Conservation (phyloP, 2,113 vertebrate genomes). For the Ochotona curzoniae region DNA sequence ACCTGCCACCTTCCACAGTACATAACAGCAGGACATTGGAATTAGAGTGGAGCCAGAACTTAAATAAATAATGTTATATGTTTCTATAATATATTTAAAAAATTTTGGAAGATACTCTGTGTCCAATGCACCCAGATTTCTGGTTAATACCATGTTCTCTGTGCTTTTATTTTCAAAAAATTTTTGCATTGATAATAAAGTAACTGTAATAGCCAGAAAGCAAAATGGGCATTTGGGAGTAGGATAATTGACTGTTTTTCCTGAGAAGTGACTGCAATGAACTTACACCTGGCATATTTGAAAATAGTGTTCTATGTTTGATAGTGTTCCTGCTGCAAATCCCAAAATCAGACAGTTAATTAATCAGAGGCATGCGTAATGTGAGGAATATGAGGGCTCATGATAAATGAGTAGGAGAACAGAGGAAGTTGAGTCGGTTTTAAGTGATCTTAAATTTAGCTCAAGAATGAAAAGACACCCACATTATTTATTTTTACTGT, state of each 20-base stretch:
- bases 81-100: not conserved
- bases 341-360: not conserved
- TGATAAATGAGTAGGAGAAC: not conserved
- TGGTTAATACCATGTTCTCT: not conserved
- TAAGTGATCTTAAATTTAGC: not conserved
- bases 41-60: too few species aligned
- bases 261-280: not conserved
- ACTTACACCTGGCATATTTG: not conserved
- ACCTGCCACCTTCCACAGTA: too few species aligned
- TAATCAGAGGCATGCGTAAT: not conserved
- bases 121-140: not conserved
- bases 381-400: constrained; percentile 13
- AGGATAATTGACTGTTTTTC: not conserved
- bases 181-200: constrained; percentile 23
- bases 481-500: not conserved
- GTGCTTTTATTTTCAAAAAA: constrained; percentile 30
- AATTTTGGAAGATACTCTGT: not conserved
- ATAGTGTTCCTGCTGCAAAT: not conserved
- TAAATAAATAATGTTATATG: not conserved
- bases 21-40: too few species aligned
- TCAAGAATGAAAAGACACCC: not conserved
- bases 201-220: not conserved
- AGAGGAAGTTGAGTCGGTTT: not conserved
- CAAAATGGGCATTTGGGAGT: not conserved
- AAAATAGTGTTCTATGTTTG: not conserved